These are phyloP conservation scores for Prorops nasuta DNA, from an alignment of 1,140 invertebrate species.

Conservation along the genomic window DNA sequence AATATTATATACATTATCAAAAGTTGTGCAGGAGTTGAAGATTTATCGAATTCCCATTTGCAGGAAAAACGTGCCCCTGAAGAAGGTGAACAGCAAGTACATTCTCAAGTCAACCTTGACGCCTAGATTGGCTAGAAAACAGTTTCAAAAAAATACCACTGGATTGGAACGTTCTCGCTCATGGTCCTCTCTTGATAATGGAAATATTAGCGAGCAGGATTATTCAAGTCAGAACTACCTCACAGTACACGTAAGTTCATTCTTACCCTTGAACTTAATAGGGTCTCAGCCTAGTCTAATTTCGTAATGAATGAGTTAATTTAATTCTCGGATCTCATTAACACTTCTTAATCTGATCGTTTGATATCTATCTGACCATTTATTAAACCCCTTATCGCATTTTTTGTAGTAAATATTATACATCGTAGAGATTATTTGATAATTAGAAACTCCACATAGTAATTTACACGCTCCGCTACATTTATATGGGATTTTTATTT, in stretches of 20 bases:
- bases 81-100: slow-evolving; percentile 80
- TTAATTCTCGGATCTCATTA: not conserved
- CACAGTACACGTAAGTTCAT: slow-evolving; percentile 67
- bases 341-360: not conserved
- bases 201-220: slow-evolving; percentile 52
- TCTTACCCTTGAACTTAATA: not conserved
- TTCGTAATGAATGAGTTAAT: not conserved
- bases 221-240: slow-evolving; percentile 64
- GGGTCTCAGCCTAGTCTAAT: not conserved
- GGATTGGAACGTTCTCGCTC: slow-evolving; percentile 67
- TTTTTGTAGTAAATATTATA: not conserved
- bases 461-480: no score
- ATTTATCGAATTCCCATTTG: slow-evolving; percentile 7
- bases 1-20: not conserved
- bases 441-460: no score
- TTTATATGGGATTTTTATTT: no score
- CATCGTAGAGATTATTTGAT: not conserved
- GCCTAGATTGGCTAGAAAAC: slow-evolving; percentile 69
- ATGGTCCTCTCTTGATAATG: slow-evolving; percentile 66
- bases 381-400: not conserved
- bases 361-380: not conserved
- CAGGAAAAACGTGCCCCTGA: slow-evolving; percentile 77
- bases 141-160: slow-evolving; percentile 63
- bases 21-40: not conserved
- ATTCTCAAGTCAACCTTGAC: slow-evolving; percentile 81